phyloP scores from a whole-genome alignment of 2,797 vertebrate genomes.

The Malacoctenus gilli region DNA sequence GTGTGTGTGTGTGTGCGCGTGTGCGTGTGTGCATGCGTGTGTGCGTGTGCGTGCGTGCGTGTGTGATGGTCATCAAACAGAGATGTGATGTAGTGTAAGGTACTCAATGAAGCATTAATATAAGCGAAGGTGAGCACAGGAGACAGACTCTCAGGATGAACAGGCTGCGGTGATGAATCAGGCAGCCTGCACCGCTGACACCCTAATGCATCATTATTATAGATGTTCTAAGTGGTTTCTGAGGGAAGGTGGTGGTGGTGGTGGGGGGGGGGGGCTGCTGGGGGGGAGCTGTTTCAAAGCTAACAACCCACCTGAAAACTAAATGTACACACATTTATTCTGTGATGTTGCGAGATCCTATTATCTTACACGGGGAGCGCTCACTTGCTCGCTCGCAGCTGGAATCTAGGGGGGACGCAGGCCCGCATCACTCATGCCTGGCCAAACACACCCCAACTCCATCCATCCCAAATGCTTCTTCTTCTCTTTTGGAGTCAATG shows the following conservation, averaged over 20 bases:
- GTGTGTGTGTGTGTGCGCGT: background rate
- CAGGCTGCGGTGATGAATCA: constrained; percentile 83
- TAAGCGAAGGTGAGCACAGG: constrained; percentile 54
- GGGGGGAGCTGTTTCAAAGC: constrained; percentile 44
- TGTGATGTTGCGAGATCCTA: constrained; percentile 26
- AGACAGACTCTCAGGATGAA: constrained; percentile 59
- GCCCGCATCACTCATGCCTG: constrained; percentile 4
- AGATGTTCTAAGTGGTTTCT: constrained; percentile 81
- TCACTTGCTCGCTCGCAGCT: constrained; percentile 14
- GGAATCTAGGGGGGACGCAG: constrained; percentile 13
- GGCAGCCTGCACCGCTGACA: constrained; percentile 69
- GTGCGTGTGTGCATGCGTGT: background rate
- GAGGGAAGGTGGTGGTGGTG: constrained; percentile 57
- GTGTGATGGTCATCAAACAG: constrained; percentile 42
- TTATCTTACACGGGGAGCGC: constrained; percentile 32
- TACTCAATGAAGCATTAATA: constrained; percentile 66
- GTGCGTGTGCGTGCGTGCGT: background rate
- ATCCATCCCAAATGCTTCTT: no score
- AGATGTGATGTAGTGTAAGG: constrained; percentile 56
- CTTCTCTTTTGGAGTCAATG: no score
- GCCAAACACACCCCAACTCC: constrained; percentile 8
- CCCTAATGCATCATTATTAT: constrained; percentile 85
- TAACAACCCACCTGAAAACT: constrained; percentile 55
- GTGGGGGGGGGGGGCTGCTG: no score
- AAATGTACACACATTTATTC: constrained; percentile 40